These are phyloP conservation scores for Eledona agricola DNA, from an alignment of 2,888 invertebrate species.

Conservation along the genomic window DNA sequence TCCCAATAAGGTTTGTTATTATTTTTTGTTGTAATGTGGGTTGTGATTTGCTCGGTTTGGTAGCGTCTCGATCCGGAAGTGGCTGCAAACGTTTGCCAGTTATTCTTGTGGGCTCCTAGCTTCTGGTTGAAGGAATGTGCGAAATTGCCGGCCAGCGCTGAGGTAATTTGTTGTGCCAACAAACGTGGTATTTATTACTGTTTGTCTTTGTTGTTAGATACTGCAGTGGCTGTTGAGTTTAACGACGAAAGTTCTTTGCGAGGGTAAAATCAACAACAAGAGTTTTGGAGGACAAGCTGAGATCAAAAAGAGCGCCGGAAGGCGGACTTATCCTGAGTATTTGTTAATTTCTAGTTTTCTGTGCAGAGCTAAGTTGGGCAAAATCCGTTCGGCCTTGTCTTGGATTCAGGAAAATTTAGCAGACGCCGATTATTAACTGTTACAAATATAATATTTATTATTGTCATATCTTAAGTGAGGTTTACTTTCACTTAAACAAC, in stretches of 20 bases:
- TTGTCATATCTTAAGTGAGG: slow-evolving; percentile 7
- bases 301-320: slow-evolving; percentile 52
- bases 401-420: slow-evolving; percentile 68
- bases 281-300: slow-evolving; percentile 18
- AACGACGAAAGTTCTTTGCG: slow-evolving; percentile 78
- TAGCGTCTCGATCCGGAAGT: slow-evolving; percentile 69
- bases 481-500: slow-evolving; percentile 6
- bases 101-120: slow-evolving; percentile 79
- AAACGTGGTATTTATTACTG: not conserved
- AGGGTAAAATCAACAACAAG: slow-evolving; percentile 61
- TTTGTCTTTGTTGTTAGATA: slow-evolving; percentile 63
- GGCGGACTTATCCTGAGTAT: slow-evolving; percentile 77
- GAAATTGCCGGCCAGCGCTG: slow-evolving; percentile 70
- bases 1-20: slow-evolving; percentile 66
- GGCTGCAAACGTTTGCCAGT: slow-evolving; percentile 79
- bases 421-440: slow-evolving; percentile 33
- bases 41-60: slow-evolving; percentile 43
- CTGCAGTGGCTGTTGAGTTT: slow-evolving; percentile 78
- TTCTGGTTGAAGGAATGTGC: slow-evolving; percentile 68
- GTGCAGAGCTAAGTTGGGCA: slow-evolving; percentile 69
- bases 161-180: slow-evolving; percentile 64
- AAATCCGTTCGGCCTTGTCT: slow-evolving; percentile 69
- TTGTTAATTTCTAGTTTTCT: slow-evolving; percentile 76
- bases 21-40: slow-evolving; percentile 8
- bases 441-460: slow-evolving; percentile 13